Percentiles rank a stretch among this genome's conserved stretches.
These are phyloP conservation scores for Calliscelio sp. DNA, from an alignment of 2,888 invertebrate species.

Conservation along the genomic window DNA sequence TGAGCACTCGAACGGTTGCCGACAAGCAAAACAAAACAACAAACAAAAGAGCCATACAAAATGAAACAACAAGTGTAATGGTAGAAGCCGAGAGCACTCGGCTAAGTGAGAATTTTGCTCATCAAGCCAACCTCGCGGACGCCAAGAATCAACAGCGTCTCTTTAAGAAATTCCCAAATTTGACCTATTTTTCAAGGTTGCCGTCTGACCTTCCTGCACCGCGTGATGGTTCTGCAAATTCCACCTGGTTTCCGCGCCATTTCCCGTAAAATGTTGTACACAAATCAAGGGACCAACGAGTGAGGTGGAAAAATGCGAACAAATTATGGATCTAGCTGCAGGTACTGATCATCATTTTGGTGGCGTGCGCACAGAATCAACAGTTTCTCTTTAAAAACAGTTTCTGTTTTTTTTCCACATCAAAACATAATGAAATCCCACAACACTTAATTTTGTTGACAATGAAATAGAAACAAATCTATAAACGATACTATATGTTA, in stretches of 20 bases:
- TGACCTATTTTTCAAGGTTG: constrained; percentile 69
- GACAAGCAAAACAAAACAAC: constrained; percentile 30
- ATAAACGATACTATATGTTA: background rate
- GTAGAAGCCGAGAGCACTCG: constrained; percentile 22
- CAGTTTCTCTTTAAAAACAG: constrained; percentile 52
- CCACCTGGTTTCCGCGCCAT: constrained; percentile 46
- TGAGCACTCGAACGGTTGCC: background rate
- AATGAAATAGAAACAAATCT: no score
- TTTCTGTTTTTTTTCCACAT: constrained; percentile 14
- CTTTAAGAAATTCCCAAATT: constrained; percentile 66
- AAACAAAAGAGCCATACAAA: constrained; percentile 40
- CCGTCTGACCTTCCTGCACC: constrained; percentile 44
- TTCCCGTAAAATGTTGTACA: constrained; percentile 32
- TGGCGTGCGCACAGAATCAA: constrained; percentile 29
- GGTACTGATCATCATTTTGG: background rate
- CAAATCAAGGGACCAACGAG: constrained; percentile 17
- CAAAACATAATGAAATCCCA: no score
- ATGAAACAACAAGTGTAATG: constrained; percentile 44
- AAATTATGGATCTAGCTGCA: constrained; percentile 27
- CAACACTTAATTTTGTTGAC: no score
- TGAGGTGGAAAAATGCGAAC: background rate
- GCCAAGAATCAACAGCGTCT: constrained; percentile 58
- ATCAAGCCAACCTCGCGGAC: constrained; percentile 26
- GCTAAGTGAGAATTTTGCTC: constrained; percentile 43
- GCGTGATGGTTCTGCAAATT: constrained; percentile 33